Percentiles rank a stretch among this genome's conserved stretches.
phyloP scores from a whole-genome alignment of 2,888 invertebrate genomes.

The Orgyia antiqua region DNA sequence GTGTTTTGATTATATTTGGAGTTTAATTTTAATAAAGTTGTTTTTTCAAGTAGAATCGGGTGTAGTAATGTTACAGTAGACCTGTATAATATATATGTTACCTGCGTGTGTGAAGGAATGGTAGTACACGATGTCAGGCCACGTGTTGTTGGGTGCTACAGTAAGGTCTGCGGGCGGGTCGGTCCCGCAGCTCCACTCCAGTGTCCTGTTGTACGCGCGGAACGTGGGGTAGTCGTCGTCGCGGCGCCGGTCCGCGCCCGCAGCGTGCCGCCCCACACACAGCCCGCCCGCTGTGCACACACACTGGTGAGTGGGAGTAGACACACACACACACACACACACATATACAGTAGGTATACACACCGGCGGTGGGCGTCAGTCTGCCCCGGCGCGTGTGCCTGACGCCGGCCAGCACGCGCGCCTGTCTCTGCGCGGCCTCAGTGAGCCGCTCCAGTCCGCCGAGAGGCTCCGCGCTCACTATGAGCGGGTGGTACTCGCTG shows the following conservation, averaged over 20 bases:
- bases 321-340: too few relatives aligned
- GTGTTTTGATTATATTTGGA: too few relatives aligned
- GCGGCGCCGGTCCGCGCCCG: slow-evolving; percentile 84
- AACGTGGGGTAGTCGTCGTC: slow-evolving; percentile 89
- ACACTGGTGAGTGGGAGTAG: slow-evolving; percentile 71
- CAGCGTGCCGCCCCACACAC: slow-evolving; percentile 83
- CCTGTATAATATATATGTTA: too few relatives aligned
- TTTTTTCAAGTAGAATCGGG: too few relatives aligned
- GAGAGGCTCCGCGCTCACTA: slow-evolving; percentile 90
- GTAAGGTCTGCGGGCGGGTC: slow-evolving; percentile 85
- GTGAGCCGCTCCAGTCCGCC: slow-evolving; percentile 89
- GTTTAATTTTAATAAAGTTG: too few relatives aligned
- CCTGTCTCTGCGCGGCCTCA: slow-evolving; percentile 65
- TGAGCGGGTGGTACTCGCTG: slow-evolving; percentile 91
- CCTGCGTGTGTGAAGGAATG: slow-evolving; percentile 95
- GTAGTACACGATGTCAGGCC: slow-evolving; percentile 95
- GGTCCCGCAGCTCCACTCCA: slow-evolving; percentile 83
- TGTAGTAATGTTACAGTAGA: too few relatives aligned
- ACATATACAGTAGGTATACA: too few relatives aligned
- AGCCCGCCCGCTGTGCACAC: slow-evolving; percentile 82
- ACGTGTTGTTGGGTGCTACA: slow-evolving; percentile 91
- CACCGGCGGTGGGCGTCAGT: slow-evolving; percentile 86
- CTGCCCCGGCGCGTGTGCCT: slow-evolving; percentile 91
- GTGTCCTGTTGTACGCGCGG: slow-evolving; percentile 89
- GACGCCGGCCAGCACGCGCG: slow-evolving; percentile 78